Percentiles rank a stretch among this genome's conserved stretches.
phyloP scores from a whole-genome alignment of 1,140 invertebrate genomes.

The Formica selysi region DNA sequence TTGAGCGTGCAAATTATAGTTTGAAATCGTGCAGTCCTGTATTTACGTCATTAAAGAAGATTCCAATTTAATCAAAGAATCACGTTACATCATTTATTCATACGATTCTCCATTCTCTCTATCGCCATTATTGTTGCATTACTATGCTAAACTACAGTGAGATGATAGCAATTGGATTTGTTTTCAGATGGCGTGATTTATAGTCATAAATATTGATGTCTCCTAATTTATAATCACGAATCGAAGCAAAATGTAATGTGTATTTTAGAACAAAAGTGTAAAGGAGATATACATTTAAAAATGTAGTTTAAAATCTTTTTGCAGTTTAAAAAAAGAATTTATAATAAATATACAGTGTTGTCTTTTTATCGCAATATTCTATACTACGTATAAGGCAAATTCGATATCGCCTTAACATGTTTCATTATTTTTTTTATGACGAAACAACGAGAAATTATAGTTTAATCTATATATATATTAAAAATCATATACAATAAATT shows the following conservation, averaged over 20 bases:
- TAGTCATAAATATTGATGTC: conserved; percentile 2
- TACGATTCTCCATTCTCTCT: neutral
- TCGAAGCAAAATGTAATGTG: neutral
- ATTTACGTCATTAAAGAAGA: conserved; percentile 20
- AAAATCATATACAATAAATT: neutral
- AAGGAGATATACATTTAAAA: neutral
- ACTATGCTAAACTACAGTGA: neutral
- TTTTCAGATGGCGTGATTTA: conserved; percentile 15
- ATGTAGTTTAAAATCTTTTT: neutral
- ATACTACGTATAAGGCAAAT: neutral
- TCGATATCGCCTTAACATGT: neutral
- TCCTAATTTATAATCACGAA: neutral
- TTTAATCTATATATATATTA: neutral
- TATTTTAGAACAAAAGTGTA: neutral
- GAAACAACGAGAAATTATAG: neutral
- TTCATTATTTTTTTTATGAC: neutral
- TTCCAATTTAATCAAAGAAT: conserved; percentile 42
- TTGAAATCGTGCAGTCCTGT: conserved; percentile 9
- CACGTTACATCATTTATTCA: conserved; percentile 24
- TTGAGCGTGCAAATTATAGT: neutral
- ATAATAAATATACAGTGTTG: neutral
- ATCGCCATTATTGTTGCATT: conserved; percentile 6
- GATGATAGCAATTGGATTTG: conserved; percentile 31
- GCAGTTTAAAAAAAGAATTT: neutral
- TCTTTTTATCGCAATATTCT: neutral